A percentile compares a stretch with the other conserved stretches of the same genome.
phyloP scores from a whole-genome alignment of 1,140 invertebrate species.

The Uloborus diversus region DNA sequence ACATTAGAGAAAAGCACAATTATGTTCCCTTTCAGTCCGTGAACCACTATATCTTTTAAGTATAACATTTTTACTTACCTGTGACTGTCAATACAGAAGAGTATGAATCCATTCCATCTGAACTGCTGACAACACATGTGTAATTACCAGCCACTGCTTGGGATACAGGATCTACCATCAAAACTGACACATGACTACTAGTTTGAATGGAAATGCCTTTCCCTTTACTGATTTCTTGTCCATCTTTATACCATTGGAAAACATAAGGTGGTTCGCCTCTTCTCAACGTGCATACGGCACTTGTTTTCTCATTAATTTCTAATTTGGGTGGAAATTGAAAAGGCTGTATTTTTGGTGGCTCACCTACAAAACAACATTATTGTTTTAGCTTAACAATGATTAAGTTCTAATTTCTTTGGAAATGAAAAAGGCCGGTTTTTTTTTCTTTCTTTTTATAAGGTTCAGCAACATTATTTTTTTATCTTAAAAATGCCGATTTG shows the following conservation, averaged over 20 bases:
- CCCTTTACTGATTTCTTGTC: neutral
- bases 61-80: constrained; percentile 74
- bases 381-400: too few species aligned
- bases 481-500: too few species aligned
- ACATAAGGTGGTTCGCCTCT: neutral
- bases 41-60: too few species aligned
- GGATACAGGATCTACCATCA: constrained; percentile 79
- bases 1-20: too few species aligned
- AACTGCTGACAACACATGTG: constrained; percentile 90
- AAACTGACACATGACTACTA: constrained; percentile 65
- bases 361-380: too few species aligned
- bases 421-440: too few species aligned
- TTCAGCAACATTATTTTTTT: too few species aligned
- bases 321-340: constrained; percentile 13
- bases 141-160: constrained; percentile 81
- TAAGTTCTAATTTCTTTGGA: too few species aligned
- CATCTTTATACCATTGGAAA: constrained; percentile 15
- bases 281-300: constrained; percentile 1
- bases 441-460: too few species aligned
- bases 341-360: neutral
- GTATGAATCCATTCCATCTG: constrained; percentile 89
- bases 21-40: too few species aligned
- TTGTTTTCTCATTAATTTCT: constrained; percentile 17
- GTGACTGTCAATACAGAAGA: constrained; percentile 87
- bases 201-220: neutral